These are phyloP conservation scores for Flabesymbios commensalis DNA, from an alignment of 2,888 invertebrate species.

Conservation along the genomic window DNA sequence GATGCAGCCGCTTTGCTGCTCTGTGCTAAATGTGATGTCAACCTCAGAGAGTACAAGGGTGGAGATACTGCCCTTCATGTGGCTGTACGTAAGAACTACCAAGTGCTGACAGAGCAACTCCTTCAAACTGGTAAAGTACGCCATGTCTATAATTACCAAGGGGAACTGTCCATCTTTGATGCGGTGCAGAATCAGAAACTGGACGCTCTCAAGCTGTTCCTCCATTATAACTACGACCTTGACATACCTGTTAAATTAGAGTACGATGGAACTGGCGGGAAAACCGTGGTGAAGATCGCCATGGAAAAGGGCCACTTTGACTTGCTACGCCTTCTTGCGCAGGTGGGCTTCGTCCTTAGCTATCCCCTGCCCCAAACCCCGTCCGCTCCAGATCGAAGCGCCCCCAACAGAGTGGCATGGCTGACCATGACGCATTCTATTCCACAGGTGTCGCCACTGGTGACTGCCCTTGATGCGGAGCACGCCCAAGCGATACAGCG, in stretches of 20 bases:
- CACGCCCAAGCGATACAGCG: slow-evolving; percentile 48
- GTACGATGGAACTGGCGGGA: slow-evolving; percentile 46
- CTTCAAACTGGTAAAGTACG: slow-evolving; percentile 52
- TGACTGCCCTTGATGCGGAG: slow-evolving; percentile 38
- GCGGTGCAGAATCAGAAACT: slow-evolving; percentile 57
- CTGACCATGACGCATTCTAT: not conserved
- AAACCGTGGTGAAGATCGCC: slow-evolving; percentile 48
- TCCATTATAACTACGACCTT: slow-evolving; percentile 57
- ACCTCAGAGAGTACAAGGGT: slow-evolving; percentile 55
- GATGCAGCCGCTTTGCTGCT: slow-evolving; percentile 55
- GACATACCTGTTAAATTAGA: slow-evolving; percentile 58
- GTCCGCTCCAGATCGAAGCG: not conserved
- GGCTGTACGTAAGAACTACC: slow-evolving; percentile 59
- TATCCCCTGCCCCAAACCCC: slow-evolving; percentile 6
- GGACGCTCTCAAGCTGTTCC: slow-evolving; percentile 55
- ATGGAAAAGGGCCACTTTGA: slow-evolving; percentile 57
- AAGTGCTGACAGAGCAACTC: slow-evolving; percentile 53
- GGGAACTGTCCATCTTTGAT: slow-evolving; percentile 58
- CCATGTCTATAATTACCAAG: slow-evolving; percentile 59
- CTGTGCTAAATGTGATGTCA: slow-evolving; percentile 51
- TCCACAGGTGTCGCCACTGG: not conserved
- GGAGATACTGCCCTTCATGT: slow-evolving; percentile 60
- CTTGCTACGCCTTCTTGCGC: slow-evolving; percentile 53
- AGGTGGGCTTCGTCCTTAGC: slow-evolving; percentile 47
- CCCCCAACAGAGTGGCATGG: not conserved